These are phyloP conservation scores for Griposia aprilina DNA, from an alignment of 2,888 invertebrate species.

Conservation along the genomic window DNA sequence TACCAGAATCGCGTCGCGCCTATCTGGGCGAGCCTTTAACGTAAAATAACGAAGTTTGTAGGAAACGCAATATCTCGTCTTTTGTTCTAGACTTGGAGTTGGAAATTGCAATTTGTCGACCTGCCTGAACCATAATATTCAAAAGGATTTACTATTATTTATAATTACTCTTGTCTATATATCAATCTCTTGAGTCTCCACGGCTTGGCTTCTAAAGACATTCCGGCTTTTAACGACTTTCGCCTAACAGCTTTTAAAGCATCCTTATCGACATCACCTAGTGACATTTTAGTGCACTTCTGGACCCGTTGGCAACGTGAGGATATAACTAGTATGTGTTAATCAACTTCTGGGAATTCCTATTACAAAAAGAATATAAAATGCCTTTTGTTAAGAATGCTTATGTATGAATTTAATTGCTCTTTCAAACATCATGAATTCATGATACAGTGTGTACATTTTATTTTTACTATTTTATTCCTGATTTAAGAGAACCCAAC, in stretches of 20 bases:
- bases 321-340: constrained; percentile 12
- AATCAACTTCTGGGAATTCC: constrained; percentile 18
- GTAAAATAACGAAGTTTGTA: constrained; percentile 10
- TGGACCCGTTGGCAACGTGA: constrained; percentile 12
- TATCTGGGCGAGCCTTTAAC: no score
- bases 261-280: constrained; percentile 39
- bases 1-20: no score
- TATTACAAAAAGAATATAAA: not conserved
- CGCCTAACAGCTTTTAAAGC: constrained; percentile 40
- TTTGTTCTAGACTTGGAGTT: constrained; percentile 14
- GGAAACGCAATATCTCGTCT: constrained; percentile 9
- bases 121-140: constrained; percentile 27
- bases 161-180: constrained; percentile 44
- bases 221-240: constrained; percentile 50
- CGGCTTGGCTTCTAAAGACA: constrained; percentile 31
- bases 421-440: not conserved
- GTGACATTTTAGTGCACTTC: constrained; percentile 40
- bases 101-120: constrained; percentile 13
- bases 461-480: not conserved
- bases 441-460: not conserved
- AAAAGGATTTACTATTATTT: constrained; percentile 28
- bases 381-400: not conserved
- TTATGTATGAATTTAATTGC: not conserved
- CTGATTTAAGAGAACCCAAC: not conserved
- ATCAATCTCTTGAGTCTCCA: constrained; percentile 17